These are phyloP conservation scores for Liodrosophila aerea DNA, from an alignment of 2,888 invertebrate species.

Conservation along the genomic window DNA sequence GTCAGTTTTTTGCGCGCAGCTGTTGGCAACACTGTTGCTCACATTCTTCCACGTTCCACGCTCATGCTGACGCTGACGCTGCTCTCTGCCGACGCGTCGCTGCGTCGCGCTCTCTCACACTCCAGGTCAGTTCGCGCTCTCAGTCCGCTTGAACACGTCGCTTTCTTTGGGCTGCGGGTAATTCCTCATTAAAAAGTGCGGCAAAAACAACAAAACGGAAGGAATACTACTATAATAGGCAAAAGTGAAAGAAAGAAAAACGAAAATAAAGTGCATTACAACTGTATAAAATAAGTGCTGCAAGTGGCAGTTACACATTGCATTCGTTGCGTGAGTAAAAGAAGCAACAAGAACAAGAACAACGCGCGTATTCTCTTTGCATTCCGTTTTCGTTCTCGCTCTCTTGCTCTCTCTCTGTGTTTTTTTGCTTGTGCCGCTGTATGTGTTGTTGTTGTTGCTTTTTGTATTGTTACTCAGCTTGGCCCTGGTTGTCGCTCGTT, in stretches of 20 bases:
- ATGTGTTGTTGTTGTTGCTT: slow-evolving; percentile 13
- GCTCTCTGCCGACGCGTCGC: slow-evolving; percentile 15
- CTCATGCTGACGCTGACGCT: slow-evolving; percentile 27
- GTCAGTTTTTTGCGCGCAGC: slow-evolving; percentile 11
- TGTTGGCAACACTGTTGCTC: slow-evolving; percentile 27
- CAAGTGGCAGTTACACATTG: slow-evolving; percentile 46
- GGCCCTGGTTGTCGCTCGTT: slow-evolving; percentile 42
- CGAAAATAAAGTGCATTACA: slow-evolving; percentile 30
- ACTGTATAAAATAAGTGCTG: slow-evolving; percentile 32
- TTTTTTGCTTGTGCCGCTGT: slow-evolving; percentile 35
- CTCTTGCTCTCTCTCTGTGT: slow-evolving; percentile 15
- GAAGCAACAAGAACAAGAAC: slow-evolving; percentile 5
- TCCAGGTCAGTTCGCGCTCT: slow-evolving; percentile 42
- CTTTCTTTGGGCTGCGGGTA: slow-evolving; percentile 12
- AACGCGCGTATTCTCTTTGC: slow-evolving; percentile 1
- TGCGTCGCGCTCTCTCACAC: slow-evolving; percentile 11
- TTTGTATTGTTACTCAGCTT: slow-evolving; percentile 30
- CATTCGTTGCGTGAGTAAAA: slow-evolving; percentile 63
- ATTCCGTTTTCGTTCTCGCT: slow-evolving; percentile 12
- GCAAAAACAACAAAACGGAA: slow-evolving; percentile 7
- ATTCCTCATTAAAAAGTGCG: slow-evolving; percentile 32
- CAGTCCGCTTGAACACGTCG: slow-evolving; percentile 62
- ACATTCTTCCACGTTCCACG: slow-evolving; percentile 38
- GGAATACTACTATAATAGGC: not conserved
- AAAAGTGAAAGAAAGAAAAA: slow-evolving; percentile 10